Evolutionary conservation across 2,797 vertebrate species (phyloP).

Genomic region (Presbytis comata): DNA sequence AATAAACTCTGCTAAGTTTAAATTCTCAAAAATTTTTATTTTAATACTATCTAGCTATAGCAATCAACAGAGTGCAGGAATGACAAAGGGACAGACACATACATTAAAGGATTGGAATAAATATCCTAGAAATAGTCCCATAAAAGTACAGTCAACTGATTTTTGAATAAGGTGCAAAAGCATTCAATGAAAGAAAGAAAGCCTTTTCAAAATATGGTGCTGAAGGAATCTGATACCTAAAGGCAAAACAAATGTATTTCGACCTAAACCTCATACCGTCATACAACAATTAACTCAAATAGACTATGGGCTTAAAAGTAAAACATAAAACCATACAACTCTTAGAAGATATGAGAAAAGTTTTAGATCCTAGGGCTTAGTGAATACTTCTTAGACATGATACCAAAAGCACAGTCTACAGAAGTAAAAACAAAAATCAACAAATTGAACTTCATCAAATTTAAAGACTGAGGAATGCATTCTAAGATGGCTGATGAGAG

Average conservation of each 20-base stretch:
- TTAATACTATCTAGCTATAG: background rate
- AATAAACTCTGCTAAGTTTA: background rate
- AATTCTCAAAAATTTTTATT: background rate
- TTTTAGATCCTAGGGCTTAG: background rate
- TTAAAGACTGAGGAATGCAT: background rate
- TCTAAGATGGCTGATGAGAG: background rate
- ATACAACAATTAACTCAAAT: background rate
- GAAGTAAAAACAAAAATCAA: background rate
- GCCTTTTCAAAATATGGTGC: background rate
- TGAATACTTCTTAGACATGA: background rate
- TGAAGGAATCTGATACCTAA: background rate
- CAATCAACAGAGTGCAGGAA: background rate
- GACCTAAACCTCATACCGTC: background rate
- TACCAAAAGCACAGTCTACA: background rate
- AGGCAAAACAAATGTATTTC: background rate
- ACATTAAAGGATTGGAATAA: background rate
- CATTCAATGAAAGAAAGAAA: background rate
- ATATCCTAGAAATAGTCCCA: background rate
- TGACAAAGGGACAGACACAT: background rate
- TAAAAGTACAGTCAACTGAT: background rate
- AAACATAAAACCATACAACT: background rate
- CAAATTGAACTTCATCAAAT: background rate
- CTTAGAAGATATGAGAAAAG: background rate
- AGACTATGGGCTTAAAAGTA: background rate
- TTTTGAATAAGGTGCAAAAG: background rate